Conservation (phyloP, 2,888 invertebrate genomes). For the Drosophila meridiana region DNA sequence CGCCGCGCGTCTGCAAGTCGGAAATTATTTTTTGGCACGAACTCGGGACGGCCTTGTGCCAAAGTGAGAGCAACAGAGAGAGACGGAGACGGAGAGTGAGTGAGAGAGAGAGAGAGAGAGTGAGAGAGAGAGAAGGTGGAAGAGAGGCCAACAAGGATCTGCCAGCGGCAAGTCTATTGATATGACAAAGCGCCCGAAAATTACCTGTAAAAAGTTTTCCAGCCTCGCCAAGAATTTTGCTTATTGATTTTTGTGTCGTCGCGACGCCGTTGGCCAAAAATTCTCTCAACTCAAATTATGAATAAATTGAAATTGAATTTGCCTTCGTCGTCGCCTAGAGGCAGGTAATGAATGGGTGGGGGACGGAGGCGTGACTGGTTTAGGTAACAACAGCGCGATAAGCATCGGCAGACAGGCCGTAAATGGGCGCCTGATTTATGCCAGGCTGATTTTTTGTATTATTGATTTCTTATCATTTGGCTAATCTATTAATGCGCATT, state of each 20-base stretch:
- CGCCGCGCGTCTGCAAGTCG: slow-evolving; percentile 61
- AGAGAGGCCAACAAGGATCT: slow-evolving; percentile 8
- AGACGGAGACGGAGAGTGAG: background rate
- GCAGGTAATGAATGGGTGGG: background rate
- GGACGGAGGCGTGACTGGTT: background rate
- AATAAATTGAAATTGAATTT: slow-evolving; percentile 70
- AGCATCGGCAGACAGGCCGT: slow-evolving; percentile 60
- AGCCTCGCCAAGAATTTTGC: slow-evolving; percentile 46
- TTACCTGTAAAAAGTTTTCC: slow-evolving; percentile 69
- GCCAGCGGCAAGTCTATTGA: slow-evolving; percentile 56
- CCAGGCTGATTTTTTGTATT: slow-evolving; percentile 47
- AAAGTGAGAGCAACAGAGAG: slow-evolving; percentile 9
- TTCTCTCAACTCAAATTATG: slow-evolving; percentile 68
- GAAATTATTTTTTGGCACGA: slow-evolving; percentile 80
- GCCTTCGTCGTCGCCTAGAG: background rate
- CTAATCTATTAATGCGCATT: slow-evolving; percentile 67
- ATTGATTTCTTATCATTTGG: slow-evolving; percentile 73
- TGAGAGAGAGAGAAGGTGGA: background rate
- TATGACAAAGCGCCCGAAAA: slow-evolving; percentile 65
- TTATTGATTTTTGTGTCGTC: slow-evolving; percentile 67
- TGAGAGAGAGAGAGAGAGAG: background rate
- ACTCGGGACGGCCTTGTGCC: slow-evolving; percentile 69
- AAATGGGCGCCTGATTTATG: slow-evolving; percentile 71
- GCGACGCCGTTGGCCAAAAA: slow-evolving; percentile 46
- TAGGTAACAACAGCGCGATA: slow-evolving; percentile 50